phyloP scores from a whole-genome alignment of 2,113 vertebrate species.

The Gadus macrocephalus region DNA sequence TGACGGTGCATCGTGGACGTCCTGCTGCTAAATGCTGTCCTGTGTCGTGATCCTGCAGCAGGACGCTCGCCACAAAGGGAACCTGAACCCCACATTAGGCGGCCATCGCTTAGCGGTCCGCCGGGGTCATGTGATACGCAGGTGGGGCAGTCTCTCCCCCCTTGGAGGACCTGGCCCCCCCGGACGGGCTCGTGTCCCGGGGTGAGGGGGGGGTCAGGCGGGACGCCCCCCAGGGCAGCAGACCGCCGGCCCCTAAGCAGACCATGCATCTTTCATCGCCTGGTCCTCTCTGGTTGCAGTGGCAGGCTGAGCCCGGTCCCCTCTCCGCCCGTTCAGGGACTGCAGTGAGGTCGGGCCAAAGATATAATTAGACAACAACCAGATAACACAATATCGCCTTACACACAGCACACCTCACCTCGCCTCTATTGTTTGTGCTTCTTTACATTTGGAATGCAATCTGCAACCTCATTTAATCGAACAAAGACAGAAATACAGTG shows the following conservation, averaged over 20 bases:
- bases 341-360: neutral
- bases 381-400: too few relatives aligned
- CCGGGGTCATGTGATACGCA: conserved; percentile 57
- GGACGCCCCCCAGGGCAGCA: conserved; percentile 2
- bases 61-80: conserved; percentile 68
- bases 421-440: neutral
- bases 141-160: conserved; percentile 52
- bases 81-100: conserved; percentile 58
- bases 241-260: conserved; percentile 57
- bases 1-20: conserved; percentile 58
- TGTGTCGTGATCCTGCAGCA: conserved; percentile 71
- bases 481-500: neutral
- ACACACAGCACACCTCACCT: neutral
- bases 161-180: conserved; percentile 37
- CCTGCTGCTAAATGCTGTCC: conserved; percentile 60
- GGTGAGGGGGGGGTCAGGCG: too few relatives aligned
- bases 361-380: too few relatives aligned
- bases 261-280: conserved; percentile 65
- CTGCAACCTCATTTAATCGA: neutral
- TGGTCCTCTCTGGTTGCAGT: conserved; percentile 48
- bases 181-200: conserved; percentile 31
- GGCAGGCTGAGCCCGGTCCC: conserved; percentile 1
- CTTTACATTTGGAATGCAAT: neutral
- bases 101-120: conserved; percentile 56
- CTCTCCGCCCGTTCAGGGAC: neutral